These are phyloP conservation scores for Pemphigus obesinymphae DNA, from an alignment of 1,140 invertebrate genomes.

Conservation along the genomic window DNA sequence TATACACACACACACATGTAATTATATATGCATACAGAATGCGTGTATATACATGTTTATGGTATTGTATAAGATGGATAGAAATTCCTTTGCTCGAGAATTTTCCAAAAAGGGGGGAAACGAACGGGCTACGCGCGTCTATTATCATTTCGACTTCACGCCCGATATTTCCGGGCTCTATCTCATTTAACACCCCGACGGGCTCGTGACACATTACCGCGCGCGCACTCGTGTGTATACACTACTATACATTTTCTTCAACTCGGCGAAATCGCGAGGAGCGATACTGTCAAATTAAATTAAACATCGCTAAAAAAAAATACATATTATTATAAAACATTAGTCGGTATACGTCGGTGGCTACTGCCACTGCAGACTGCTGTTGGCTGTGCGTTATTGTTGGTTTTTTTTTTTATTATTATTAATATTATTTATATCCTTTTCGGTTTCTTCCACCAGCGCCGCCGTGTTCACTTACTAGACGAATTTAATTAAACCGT, in stretches of 20 bases:
- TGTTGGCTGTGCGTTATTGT: not conserved
- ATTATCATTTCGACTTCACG: slow-evolving; percentile 23
- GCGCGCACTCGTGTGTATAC: not conserved
- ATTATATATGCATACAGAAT: too few relatives aligned
- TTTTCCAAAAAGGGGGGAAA: not conserved
- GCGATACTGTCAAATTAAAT: slow-evolving; percentile 33
- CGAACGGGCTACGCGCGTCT: not conserved
- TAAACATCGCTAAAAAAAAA: slow-evolving; percentile 1
- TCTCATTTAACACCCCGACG: slow-evolving; percentile 30
- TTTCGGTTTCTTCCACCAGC: not conserved
- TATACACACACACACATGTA: too few relatives aligned
- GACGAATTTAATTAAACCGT: slow-evolving; percentile 19
- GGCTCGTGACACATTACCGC: not conserved
- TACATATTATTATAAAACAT: not conserved
- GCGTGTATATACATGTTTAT: too few relatives aligned
- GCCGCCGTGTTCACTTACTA: not conserved
- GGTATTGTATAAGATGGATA: not conserved
- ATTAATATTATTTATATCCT: slow-evolving; percentile 8
- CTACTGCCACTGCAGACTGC: not conserved
- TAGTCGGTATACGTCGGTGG: not conserved
- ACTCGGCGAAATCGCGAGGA: not conserved
- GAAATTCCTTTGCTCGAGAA: slow-evolving; percentile 32
- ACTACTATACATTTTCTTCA: too few relatives aligned
- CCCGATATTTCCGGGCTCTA: slow-evolving; percentile 16
- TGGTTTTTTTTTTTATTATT: too few relatives aligned